A percentile compares a stretch with the other conserved stretches of the same genome.
Evolutionary conservation across 1,140 invertebrate species (phyloP).

Genomic region (Campoletis sonorensis): DNA sequence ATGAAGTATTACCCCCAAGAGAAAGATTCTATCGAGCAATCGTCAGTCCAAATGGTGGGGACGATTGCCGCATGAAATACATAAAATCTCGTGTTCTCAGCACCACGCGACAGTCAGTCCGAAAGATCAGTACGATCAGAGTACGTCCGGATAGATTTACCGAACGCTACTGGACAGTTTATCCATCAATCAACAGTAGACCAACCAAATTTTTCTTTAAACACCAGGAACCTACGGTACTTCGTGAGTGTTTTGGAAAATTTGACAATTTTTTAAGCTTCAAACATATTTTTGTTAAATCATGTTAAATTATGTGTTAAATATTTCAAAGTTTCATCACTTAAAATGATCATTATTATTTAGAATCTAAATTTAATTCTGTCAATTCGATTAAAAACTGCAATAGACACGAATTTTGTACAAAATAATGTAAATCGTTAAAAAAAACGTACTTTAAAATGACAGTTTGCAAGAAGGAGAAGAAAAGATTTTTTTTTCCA

Average conservation of each 20-base stretch:
- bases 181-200: not conserved
- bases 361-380: no score
- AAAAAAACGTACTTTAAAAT: no score
- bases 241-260: not conserved
- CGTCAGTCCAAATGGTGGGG: not conserved
- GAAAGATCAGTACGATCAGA: not conserved
- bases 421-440: no score
- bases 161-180: not conserved
- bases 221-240: not conserved
- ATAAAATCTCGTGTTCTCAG: constrained; percentile 2
- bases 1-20: not conserved
- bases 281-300: no score
- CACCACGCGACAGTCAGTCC: constrained; percentile 27
- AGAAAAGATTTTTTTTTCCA: no score
- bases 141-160: not conserved
- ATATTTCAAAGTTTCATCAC: no score
- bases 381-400: no score
- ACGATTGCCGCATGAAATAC: constrained; percentile 13
- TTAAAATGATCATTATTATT: no score
- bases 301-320: no score
- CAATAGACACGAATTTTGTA: no score
- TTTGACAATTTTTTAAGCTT: no score
- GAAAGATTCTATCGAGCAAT: not conserved
- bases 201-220: not conserved
- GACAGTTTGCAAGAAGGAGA: no score